Percentiles rank a stretch among this genome's conserved stretches.
Evolutionary conservation across 2,888 invertebrate species (phyloP).

Genomic region (Cantharis rufa): DNA sequence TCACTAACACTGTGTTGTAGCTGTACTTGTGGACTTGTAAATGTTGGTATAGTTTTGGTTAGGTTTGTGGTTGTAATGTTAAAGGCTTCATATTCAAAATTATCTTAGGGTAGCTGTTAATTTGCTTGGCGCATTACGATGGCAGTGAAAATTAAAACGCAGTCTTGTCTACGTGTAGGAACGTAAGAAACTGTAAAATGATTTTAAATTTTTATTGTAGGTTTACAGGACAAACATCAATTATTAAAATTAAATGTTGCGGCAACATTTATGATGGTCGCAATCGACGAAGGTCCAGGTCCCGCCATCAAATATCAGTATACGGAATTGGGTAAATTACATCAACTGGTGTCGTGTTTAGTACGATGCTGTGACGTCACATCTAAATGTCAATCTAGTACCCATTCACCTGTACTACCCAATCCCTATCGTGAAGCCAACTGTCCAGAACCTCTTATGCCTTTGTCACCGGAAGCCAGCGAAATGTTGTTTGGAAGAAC

Average conservation of each 20-base stretch:
- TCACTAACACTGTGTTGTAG: too few species aligned
- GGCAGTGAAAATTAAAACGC: too few species aligned
- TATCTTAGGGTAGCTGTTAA: too few species aligned
- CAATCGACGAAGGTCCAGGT: constrained; percentile 90
- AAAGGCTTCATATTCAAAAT: too few species aligned
- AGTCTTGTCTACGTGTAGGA: not conserved
- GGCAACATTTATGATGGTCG: constrained; percentile 86
- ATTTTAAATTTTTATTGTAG: constrained; percentile 53
- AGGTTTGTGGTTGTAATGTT: too few species aligned
- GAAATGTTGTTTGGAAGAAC: constrained; percentile 83
- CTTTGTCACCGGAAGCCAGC: constrained; percentile 73
- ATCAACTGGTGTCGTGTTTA: constrained; percentile 87
- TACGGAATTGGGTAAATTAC: constrained; percentile 90
- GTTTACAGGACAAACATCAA: constrained; percentile 67
- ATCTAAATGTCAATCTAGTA: constrained; percentile 58
- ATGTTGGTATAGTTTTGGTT: too few species aligned
- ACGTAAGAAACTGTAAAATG: not conserved
- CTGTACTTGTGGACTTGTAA: too few species aligned
- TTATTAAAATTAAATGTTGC: constrained; percentile 81
- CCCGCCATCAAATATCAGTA: constrained; percentile 95
- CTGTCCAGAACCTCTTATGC: constrained; percentile 65
- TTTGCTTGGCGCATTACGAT: too few species aligned
- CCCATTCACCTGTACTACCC: constrained; percentile 66
- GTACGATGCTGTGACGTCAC: constrained; percentile 89
- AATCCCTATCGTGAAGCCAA: constrained; percentile 75